phyloP scores from a whole-genome alignment of 1,140 invertebrate species.

The Phthorimaea operculella region DNA sequence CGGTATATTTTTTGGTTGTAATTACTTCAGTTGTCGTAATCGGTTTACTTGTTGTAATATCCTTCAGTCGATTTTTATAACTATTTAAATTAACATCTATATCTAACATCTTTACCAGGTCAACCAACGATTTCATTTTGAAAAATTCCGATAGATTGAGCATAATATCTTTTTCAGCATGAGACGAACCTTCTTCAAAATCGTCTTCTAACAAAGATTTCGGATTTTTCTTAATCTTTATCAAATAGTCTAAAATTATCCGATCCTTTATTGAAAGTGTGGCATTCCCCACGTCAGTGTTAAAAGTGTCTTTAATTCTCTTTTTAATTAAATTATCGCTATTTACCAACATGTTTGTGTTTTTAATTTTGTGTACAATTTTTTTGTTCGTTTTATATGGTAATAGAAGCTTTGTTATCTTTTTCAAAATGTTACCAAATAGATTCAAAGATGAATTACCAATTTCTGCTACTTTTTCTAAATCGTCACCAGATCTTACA shows the following conservation, averaged over 20 bases:
- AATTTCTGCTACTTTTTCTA: conserved; percentile 16
- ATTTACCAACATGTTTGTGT: conserved; percentile 26
- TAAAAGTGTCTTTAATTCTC: conserved; percentile 25
- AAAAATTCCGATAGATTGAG: conserved; percentile 53
- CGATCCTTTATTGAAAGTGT: conserved; percentile 45
- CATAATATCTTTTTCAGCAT: conserved; percentile 38
- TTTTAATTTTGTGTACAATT: conserved; percentile 29
- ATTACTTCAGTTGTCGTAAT: not conserved
- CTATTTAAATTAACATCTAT: not conserved
- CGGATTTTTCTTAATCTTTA: conserved; percentile 41
- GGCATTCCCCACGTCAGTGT: conserved; percentile 26
- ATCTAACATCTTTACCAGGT: conserved; percentile 34
- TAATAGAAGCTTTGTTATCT: conserved; percentile 37
- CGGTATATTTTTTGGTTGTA: not conserved
- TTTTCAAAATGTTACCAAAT: conserved; percentile 44
- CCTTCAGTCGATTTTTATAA: not conserved
- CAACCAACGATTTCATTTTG: conserved; percentile 44
- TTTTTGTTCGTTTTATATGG: conserved; percentile 32
- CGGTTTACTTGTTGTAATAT: not conserved
- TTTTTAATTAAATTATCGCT: conserved; percentile 19
- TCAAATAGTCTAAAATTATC: conserved; percentile 45
- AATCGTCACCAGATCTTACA: too few species aligned
- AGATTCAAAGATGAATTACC: conserved; percentile 24
- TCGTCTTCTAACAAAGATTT: conserved; percentile 17
- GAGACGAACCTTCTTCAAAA: not conserved